Evolutionary conservation across 1,140 invertebrate genomes (phyloP).

Genomic region (Theocolax elegans): DNA sequence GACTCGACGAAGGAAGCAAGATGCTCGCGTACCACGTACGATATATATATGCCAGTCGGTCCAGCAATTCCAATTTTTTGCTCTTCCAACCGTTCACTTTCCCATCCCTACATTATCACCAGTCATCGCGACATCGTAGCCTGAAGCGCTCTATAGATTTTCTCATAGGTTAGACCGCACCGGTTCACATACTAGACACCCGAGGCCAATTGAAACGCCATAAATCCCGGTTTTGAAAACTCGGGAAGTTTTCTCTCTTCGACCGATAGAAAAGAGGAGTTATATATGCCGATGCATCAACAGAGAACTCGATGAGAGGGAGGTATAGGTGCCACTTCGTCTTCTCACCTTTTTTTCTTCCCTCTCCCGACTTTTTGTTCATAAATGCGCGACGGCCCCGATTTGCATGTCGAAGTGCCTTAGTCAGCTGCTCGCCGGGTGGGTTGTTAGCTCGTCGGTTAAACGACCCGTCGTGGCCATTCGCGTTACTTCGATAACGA

Average conservation of each 20-base stretch:
- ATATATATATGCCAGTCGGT: too few relatives aligned
- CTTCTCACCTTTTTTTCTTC: conserved; percentile 8
- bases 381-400: conserved; percentile 43
- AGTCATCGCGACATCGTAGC: too few relatives aligned
- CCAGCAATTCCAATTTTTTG: too few relatives aligned
- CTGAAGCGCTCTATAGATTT: too few relatives aligned
- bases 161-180: too few relatives aligned
- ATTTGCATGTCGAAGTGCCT: conserved; percentile 60
- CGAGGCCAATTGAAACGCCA: conserved; percentile 51
- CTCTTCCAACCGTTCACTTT: not conserved
- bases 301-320: too few relatives aligned
- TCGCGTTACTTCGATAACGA: conserved; percentile 48
- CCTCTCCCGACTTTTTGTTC: conserved; percentile 39
- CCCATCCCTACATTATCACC: too few relatives aligned
- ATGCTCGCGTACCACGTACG: too few relatives aligned
- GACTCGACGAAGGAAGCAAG: too few relatives aligned
- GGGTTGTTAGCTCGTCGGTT: conserved; percentile 40
- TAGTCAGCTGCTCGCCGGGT: conserved; percentile 50
- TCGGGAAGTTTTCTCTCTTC: conserved; percentile 37
- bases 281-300: not conserved
- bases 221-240: conserved; percentile 48
- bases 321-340: not conserved
- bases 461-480: conserved; percentile 47
- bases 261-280: not conserved
- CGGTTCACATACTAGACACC: too few relatives aligned